Evolutionary conservation across 2,113 vertebrate genomes (phyloP), one percentile per base, ranked within the genome.

Genomic region (Halichoerus grypus): DNA sequence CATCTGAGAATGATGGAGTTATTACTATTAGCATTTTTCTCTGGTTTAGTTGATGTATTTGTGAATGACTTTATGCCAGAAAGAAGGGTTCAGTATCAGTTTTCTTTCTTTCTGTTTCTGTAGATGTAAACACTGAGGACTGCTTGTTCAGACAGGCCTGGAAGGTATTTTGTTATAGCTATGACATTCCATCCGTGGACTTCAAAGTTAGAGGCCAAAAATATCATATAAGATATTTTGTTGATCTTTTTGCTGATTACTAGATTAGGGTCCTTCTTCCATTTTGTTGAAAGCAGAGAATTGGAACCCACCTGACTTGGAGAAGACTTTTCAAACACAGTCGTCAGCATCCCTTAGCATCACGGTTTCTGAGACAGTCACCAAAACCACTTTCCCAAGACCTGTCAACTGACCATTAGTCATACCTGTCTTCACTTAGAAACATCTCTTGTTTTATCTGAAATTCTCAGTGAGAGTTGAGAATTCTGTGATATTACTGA

Each of bases 381-480:
- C 39, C 42, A 24, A 59, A 72, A 33, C 67, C 26, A 12, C 46
- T 83, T 57, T 57, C 22, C 18, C 49, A 9, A 31, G 26, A 31
- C 39, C 42, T 33, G 39, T 28, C 61, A 12, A 2, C 31, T 59
- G 6, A 33, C 46, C 1, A 0, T 15, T 61, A 15, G 22, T 39
- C 31, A 61, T 3, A 13, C 59, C 33, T 15, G 26, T 46, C 19
- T 22, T 31, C 65, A 79, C 67, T 49, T 5, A 39, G 18, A 14
- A 53, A 7, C 18, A 5, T 53, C 69, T 88, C 31, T 33, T 24
- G 4, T 31, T 71, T 46, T 31, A 36, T 53, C 15, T 42, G 61
- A 84, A 42, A 22, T 21, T 22, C 63, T 51, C 55, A 57, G 72
- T 7, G 71, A 71, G 36, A 80, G 49, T 65, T 74, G 94, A 76